Evolutionary conservation across 2,113 vertebrate genomes (phyloP).

Genomic region (Acanthochromis polyacanthus): DNA sequence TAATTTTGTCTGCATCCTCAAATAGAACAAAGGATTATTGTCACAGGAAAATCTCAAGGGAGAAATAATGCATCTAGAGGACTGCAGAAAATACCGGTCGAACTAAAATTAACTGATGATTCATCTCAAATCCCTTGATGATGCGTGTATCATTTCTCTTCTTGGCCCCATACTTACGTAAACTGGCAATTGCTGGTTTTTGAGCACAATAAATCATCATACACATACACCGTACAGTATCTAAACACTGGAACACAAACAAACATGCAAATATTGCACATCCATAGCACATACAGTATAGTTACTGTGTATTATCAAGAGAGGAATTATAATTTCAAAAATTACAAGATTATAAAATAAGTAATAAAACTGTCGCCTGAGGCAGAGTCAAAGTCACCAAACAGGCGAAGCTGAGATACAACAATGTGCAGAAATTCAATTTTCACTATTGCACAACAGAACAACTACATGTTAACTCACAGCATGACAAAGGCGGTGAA

Average conservation of each 20-base stretch:
- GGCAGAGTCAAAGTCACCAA: too few species aligned
- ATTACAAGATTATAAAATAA: neutral
- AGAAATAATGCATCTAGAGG: constrained; percentile 41
- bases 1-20: constrained; percentile 44
- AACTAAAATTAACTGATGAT: constrained; percentile 55
- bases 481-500: too few species aligned
- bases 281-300: neutral
- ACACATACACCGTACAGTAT: neutral
- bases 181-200: constrained; percentile 23
- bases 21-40: constrained; percentile 48
- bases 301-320: neutral
- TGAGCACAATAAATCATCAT: neutral
- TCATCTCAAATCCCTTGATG: constrained; percentile 45
- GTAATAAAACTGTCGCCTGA: neutral
- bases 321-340: neutral
- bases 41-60: constrained; percentile 39
- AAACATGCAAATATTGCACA: neutral
- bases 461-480: neutral
- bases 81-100: constrained; percentile 40
- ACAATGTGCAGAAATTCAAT: neutral
- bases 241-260: neutral
- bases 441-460: neutral
- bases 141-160: constrained; percentile 11
- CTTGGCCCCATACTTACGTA: constrained; percentile 4
- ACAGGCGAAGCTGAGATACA: neutral